Base-by-base conservation (phyloP, 2,797 vertebrate genomes). In the Emys orbicularis region DNA sequence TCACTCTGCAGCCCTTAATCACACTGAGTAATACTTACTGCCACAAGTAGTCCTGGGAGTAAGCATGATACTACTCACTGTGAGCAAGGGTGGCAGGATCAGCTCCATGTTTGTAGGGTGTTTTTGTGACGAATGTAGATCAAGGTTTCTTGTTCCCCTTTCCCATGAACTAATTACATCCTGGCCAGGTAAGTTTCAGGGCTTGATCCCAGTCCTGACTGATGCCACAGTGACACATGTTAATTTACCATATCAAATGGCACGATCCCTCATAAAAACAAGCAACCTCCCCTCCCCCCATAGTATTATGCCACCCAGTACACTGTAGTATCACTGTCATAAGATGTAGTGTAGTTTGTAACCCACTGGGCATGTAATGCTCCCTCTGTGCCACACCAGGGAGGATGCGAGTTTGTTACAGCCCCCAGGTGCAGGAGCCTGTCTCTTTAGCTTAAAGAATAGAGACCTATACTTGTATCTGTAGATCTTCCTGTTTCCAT, bases 41-140 rank as follows among this genome's bases (percentile, higher is more conserved):
- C 79, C 47, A 29, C 13, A 3, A 47, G 1, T 8, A 6, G 25
- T 49, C 23, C 59, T 31, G 52, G 44, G n/a, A 72, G 4, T 5
- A 25, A 50, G 59, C 19, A 10, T 76, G 0, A 0, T 3, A 47
- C 50, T 44, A 2, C 29, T 8, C 29, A 44, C 0, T 0, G 41
- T 82, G 74, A 8, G 5, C 23, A 10, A 0, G 0, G 53, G 11
- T 74, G 53, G 68, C 61, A 54, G 65, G 3, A 93, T 29, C 56
- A 57, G 76, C 76, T 31, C 31, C 1, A 27, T 21, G 5, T 49
- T 59, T 19, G 44, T 41, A 41, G 3, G 0, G 0, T 29, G 47
- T 4, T 87, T 54, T 89, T 61, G 29, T 74, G 76, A 21, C 41
- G 31, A 3, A 15, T 37, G 54, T 5, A 57, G 8, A 7, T 85